These are phyloP conservation scores for Catharus ustulatus DNA, from an alignment of 2,797 vertebrate species.

Conservation along the genomic window DNA sequence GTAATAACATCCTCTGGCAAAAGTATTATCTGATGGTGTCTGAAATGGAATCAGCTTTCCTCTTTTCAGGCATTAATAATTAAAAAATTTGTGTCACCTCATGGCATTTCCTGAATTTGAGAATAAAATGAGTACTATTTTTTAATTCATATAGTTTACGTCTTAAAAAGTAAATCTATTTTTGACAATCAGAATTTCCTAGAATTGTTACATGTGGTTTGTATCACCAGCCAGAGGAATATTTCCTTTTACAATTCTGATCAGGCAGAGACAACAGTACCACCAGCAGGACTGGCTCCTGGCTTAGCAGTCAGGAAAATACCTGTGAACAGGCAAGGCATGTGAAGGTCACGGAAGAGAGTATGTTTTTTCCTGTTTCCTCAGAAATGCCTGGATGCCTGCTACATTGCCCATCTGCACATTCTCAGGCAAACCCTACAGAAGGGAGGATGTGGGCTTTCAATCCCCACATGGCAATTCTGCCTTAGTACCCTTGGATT, in stretches of 20 bases:
- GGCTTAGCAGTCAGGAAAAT: background rate
- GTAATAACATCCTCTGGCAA: slow-evolving; percentile 67
- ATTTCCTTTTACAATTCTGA: slow-evolving; percentile 30
- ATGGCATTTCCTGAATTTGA: slow-evolving; percentile 63
- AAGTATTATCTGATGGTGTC: slow-evolving; percentile 62
- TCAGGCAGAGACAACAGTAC: background rate
- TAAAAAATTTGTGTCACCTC: slow-evolving; percentile 37
- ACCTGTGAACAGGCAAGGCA: background rate
- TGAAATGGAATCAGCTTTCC: slow-evolving; percentile 65
- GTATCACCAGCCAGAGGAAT: slow-evolving; percentile 29
- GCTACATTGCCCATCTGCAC: background rate
- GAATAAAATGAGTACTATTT: slow-evolving; percentile 46
- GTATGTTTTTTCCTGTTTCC: background rate
- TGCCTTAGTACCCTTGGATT: background rate
- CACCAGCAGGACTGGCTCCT: background rate
- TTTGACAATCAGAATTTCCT: slow-evolving; percentile 63
- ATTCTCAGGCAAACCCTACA: background rate
- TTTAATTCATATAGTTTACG: slow-evolving; percentile 50
- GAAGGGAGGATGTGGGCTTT: background rate
- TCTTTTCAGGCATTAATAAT: slow-evolving; percentile 60
- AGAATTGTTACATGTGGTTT: slow-evolving; percentile 58
- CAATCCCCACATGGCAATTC: background rate
- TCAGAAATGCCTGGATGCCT: background rate
- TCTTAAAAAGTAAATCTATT: slow-evolving; percentile 62
- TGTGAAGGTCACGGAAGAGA: background rate